Evolutionary conservation across 2,888 invertebrate species (phyloP).

Genomic region (Branchellion lobata): DNA sequence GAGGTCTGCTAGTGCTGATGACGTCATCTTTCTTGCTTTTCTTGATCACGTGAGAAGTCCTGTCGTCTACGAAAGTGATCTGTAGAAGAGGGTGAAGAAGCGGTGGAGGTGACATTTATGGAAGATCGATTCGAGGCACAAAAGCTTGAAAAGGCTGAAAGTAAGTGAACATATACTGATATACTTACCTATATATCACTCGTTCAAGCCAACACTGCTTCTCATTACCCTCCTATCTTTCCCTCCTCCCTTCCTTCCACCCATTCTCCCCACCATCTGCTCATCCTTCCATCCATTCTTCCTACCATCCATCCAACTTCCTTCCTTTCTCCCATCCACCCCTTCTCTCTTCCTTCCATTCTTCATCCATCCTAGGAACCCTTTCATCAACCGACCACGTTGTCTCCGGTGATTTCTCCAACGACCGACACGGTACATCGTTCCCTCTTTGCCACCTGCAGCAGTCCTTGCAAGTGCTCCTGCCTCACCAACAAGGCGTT

Average conservation of each 20-base stretch:
- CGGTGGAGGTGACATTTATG: too few species aligned
- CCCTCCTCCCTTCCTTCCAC: too few species aligned
- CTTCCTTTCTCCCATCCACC: constrained; percentile 88
- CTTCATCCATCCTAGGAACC: constrained; percentile 73
- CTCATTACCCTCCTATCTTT: too few species aligned
- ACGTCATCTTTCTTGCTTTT: constrained; percentile 57
- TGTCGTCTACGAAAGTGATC: constrained; percentile 38
- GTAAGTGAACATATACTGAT: too few species aligned
- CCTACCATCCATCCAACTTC: constrained; percentile 71
- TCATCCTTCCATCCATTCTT: too few species aligned
- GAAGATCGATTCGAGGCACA: too few species aligned
- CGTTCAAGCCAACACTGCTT: too few species aligned
- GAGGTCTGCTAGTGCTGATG: constrained; percentile 61
- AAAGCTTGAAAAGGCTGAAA: too few species aligned
- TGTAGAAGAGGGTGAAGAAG: background rate
- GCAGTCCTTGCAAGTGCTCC: constrained; percentile 69
- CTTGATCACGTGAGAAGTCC: background rate
- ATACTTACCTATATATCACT: too few species aligned
- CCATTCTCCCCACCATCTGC: too few species aligned
- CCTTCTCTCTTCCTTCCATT: constrained; percentile 89
- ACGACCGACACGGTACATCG: constrained; percentile 89
- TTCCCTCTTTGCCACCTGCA: constrained; percentile 78
- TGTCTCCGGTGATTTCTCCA: constrained; percentile 84
- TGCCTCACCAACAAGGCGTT: constrained; percentile 79
- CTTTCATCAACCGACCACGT: constrained; percentile 68